Evolutionary conservation across 2,888 invertebrate genomes (phyloP), one percentile per base, ranked within the genome.

Genomic region (Temnothorax ravouxi): DNA sequence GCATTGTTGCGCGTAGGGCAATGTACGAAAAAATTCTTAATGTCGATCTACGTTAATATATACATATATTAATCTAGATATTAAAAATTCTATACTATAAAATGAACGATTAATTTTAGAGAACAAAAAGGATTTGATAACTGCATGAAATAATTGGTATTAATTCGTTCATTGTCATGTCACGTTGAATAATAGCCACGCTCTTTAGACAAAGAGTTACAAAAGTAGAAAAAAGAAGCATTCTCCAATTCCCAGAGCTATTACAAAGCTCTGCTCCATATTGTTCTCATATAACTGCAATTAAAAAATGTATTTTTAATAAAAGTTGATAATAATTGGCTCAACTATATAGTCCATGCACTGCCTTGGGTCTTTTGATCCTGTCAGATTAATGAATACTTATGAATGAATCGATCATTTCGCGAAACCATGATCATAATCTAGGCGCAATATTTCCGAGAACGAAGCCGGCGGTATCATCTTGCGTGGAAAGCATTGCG

Each of bases 311-410:
- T 15, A 54, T 13, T 69, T 77, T 77, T 69, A 67, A 29, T 69
- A 67, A 29, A 44, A 1, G 29, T 13, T 13, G 41, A 38, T 56
- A 79, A 56, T 71, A 34, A 80, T 47, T 69, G 41, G 13, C 34
- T 38, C 21, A 11, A 44, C 8, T 15, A 3, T n/a, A n/a, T 13
- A 15, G 38, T 44, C 13, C 38, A 29, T 13, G 34, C 11, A 38
- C 38, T 21, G 76, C 52, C 59, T n/a, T 29, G 72, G 15, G 79
- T 11, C 38, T 18, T 59, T 41, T 21, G 54, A 25, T 67, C 52
- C 47, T 47, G 56, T 34, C 72, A 38, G 72, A 79, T 79, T 80
- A 72, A 80, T 72, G 72, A 80, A 47, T 38, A 72, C 59, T 44
- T 59, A 13, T 15, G 59, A 72, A 41, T 56, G 56, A 34, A 38